Evolutionary conservation across 2,888 invertebrate species (phyloP).

Genomic region (Oscheius sp.): DNA sequence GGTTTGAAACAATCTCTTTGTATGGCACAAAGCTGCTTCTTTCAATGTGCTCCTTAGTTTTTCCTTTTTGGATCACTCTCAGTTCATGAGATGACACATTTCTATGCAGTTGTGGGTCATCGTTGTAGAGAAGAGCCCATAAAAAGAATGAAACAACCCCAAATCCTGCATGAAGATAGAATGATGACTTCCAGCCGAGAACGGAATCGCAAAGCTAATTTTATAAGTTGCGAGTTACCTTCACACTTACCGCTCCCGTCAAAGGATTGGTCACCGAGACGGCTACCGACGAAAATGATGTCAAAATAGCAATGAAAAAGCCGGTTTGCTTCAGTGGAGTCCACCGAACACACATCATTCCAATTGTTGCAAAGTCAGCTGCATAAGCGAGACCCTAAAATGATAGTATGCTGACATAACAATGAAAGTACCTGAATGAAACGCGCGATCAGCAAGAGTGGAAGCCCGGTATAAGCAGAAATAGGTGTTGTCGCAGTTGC

Average conservation of each 20-base stretch:
- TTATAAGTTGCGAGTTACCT: not conserved
- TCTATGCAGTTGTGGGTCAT: constrained; percentile 53
- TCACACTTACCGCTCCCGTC: constrained; percentile 56
- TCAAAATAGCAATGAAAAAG: constrained; percentile 65
- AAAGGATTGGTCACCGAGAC: constrained; percentile 63
- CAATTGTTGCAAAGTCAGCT: constrained; percentile 59
- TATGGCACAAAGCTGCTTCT: constrained; percentile 67
- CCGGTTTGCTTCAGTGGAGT: constrained; percentile 66
- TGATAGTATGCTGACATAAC: not conserved
- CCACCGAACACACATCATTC: constrained; percentile 63
- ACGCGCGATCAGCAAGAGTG: constrained; percentile 47
- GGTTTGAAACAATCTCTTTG: constrained; percentile 61
- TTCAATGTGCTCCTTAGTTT: constrained; percentile 65
- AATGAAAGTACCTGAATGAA: constrained; percentile 49
- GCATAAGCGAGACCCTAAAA: constrained; percentile 53
- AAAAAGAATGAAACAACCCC: constrained; percentile 48
- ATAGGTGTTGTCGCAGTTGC: constrained; percentile 52
- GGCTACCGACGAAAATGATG: constrained; percentile 67
- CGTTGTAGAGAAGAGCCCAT: constrained; percentile 57
- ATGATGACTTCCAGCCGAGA: constrained; percentile 68
- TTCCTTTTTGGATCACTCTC: constrained; percentile 60
- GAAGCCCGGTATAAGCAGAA: constrained; percentile 49
- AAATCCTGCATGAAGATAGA: constrained; percentile 59
- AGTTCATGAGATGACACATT: constrained; percentile 55
- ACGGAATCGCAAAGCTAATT: constrained; percentile 56